Evolutionary conservation across 2,888 invertebrate species (phyloP), one percentile per base, ranked within the genome.

Genomic region (Bellardia bayeri): DNA sequence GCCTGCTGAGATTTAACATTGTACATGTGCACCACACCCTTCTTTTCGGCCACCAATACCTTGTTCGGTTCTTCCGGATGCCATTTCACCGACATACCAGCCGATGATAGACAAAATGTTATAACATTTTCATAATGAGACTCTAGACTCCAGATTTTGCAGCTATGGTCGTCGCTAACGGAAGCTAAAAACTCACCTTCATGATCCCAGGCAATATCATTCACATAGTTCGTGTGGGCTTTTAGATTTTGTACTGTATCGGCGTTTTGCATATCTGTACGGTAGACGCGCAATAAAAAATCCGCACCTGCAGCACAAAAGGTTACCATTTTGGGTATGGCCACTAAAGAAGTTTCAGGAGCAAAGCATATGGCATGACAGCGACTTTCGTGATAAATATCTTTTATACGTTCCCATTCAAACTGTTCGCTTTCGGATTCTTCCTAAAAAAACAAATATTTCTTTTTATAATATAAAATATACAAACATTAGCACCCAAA

Each of bases 151-250:
- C 97, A 97, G 42, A 97, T 93, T 90, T 95, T 95, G 90, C 96
- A 96, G 0, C 96, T 96, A 89, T 96, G 95, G 92, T 97, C 97
- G 93, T 97, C 97, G 89, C 97, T 96, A 2, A 95, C 96, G n/a
- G 96, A 96, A 16, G 96, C 97, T 75, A 97, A 92, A 89, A 95
- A 94, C 82, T 95, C 95, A 40, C 96, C 96, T 82, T 95, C 95
- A 14, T 95, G 95, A 90, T 97, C 96, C 94, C 96, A 97, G 11
- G 95, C 94, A 30, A 97, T 92, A 88, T 95, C 95, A 92, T 97
- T 97, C 14, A 97, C 94, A 91, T 96, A 97, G 91, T 95, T 95
- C 45, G 94, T 95, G 91, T 97, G 97, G 3, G 96, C 93, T 93
- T 94, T 89, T 91, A 95, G 78, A 23, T 86, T 74, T 71, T 93